Evolutionary conservation across 1,140 invertebrate species (phyloP).

Genomic region (Arion vulgaris): DNA sequence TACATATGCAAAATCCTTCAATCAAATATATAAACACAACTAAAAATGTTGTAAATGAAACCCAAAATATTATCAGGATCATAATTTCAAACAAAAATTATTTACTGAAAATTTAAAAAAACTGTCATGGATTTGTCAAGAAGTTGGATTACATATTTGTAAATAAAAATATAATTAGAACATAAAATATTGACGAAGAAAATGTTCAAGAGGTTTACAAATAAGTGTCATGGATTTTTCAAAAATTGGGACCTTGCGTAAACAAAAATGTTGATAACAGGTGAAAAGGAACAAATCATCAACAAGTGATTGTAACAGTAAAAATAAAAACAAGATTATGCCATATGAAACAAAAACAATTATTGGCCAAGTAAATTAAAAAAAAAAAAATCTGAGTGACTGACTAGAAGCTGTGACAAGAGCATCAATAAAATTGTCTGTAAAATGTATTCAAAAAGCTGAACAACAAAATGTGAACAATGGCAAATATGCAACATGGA

Average conservation of each 20-base stretch:
- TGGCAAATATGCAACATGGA: neutral
- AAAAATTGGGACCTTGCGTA: neutral
- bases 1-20: neutral
- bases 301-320: neutral
- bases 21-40: neutral
- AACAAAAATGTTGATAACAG: neutral
- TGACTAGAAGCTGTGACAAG: slow-evolving; percentile 1
- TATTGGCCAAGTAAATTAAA: neutral
- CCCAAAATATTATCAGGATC: too few species aligned
- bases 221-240: neutral
- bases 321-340: neutral
- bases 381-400: neutral
- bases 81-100: too few species aligned
- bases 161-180: neutral
- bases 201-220: neutral
- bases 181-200: neutral
- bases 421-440: neutral
- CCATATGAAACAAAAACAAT: neutral
- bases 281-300: neutral
- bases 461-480: neutral
- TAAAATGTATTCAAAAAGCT: neutral
- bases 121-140: too few species aligned
- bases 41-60: neutral
- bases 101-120: too few species aligned
- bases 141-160: too few species aligned